Percentiles rank a stretch among this genome's conserved stretches.
These are phyloP conservation scores for Philypnodon macrostomus DNA, from an alignment of 2,797 vertebrate species.

Conservation along the genomic window DNA sequence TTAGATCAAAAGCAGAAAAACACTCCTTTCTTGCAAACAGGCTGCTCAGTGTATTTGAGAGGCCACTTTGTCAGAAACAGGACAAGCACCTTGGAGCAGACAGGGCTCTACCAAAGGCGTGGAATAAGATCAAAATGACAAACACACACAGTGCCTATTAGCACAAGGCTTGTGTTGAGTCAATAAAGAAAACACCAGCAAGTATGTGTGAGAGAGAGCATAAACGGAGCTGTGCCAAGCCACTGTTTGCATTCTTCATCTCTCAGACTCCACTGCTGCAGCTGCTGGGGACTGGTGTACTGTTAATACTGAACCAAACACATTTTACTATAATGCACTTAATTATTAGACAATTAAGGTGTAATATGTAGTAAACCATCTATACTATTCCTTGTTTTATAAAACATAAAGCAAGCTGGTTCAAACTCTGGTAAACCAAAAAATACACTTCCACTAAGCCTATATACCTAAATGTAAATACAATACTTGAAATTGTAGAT, in stretches of 20 bases:
- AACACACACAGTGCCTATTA: conserved; percentile 13
- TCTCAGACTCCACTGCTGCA: conserved; percentile 39
- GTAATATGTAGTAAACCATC: too few species aligned
- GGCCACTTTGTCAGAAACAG: conserved; percentile 58
- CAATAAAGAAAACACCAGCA: conserved; percentile 60
- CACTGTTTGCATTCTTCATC: conserved; percentile 66
- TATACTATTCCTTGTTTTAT: too few species aligned
- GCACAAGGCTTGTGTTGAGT: conserved; percentile 61
- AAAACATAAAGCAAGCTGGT: too few species aligned
- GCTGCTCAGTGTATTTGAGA: conserved; percentile 56
- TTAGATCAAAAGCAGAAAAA: conserved; percentile 51
- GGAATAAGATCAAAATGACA: conserved; percentile 57
- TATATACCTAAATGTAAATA: too few species aligned
- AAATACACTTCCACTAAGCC: too few species aligned
- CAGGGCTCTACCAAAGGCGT: conserved; percentile 48
- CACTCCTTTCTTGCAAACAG: conserved; percentile 45
- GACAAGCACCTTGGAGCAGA: conserved; percentile 50
- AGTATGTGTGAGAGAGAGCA: conserved; percentile 47
- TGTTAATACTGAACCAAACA: conserved; percentile 35
- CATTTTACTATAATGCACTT: conserved; percentile 6
- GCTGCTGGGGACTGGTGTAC: conserved; percentile 23
- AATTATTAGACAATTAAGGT: conserved; percentile 7
- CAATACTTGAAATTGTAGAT: too few species aligned
- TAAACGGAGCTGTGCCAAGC: conserved; percentile 61
- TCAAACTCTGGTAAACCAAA: too few species aligned